These are phyloP conservation scores for Phyllostomus discolor DNA, from an alignment of 2,113 vertebrate species.

Conservation along the genomic window DNA sequence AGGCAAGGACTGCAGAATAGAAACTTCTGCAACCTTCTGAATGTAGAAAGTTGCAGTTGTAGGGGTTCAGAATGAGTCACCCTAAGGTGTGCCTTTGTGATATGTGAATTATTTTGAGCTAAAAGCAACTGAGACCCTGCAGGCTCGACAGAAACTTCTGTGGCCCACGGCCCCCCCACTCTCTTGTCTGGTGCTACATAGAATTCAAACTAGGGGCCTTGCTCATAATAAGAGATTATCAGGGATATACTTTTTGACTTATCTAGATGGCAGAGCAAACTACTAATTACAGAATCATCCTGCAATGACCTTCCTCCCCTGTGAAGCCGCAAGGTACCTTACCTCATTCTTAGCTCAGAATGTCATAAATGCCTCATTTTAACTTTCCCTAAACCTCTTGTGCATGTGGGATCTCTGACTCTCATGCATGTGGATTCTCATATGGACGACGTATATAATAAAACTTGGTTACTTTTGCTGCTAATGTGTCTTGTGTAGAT, in stretches of 20 bases:
- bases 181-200: not conserved
- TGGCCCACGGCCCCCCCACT: too few species aligned
- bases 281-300: not conserved
- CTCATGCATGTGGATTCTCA: not conserved
- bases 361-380: not conserved
- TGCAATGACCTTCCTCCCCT: not conserved
- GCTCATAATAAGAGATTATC: not conserved
- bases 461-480: not conserved
- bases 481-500: not conserved
- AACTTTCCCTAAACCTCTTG: not conserved
- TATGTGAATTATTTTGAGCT: not conserved
- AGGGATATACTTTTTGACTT: not conserved
- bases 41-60: not conserved
- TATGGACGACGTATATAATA: not conserved
- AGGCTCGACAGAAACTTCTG: not conserved
- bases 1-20: not conserved
- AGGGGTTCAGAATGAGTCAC: not conserved
- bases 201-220: not conserved
- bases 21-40: not conserved
- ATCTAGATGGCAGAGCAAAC: not conserved
- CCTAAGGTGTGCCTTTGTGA: not conserved
- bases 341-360: not conserved
- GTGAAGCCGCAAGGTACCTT: not conserved
- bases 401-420: not conserved
- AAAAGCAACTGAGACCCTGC: not conserved